Evolutionary conservation across 2,888 invertebrate species (phyloP).

Genomic region (Miltochrista miniata): DNA sequence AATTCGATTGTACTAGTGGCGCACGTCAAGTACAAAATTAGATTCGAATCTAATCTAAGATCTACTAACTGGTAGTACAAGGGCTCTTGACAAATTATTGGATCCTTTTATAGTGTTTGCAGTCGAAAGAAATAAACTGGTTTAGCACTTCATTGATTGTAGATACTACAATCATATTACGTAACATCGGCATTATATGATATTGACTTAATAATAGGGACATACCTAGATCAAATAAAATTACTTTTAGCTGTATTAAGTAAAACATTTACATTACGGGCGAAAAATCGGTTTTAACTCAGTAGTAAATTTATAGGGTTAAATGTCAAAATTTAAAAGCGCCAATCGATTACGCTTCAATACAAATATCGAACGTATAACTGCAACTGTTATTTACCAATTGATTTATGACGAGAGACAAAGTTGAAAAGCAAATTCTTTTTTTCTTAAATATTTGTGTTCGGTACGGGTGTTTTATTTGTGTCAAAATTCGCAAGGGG

Average conservation of each 20-base stretch:
- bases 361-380: conserved; percentile 70
- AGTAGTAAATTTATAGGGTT: neutral
- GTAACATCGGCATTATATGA: no score
- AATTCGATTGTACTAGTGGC: conserved; percentile 61
- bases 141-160: neutral
- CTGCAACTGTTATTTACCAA: conserved; percentile 68
- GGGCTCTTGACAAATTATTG: conserved; percentile 42
- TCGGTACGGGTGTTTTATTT: conserved; percentile 81
- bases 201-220: neutral
- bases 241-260: no score
- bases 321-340: conserved; percentile 28
- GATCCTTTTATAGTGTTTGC: conserved; percentile 22
- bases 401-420: conserved; percentile 80
- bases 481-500: conserved; percentile 79
- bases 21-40: conserved; percentile 68
- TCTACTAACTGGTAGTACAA: conserved; percentile 44
- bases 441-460: conserved; percentile 79
- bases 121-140: neutral
- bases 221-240: neutral
- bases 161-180: neutral
- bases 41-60: conserved; percentile 64
- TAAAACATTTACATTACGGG: no score
- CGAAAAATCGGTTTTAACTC: no score
- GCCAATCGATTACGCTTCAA: conserved; percentile 68
- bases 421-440: conserved; percentile 64